Conservation (phyloP, 2,113 vertebrate genomes). For the Puntigrus tetrazona region DNA sequence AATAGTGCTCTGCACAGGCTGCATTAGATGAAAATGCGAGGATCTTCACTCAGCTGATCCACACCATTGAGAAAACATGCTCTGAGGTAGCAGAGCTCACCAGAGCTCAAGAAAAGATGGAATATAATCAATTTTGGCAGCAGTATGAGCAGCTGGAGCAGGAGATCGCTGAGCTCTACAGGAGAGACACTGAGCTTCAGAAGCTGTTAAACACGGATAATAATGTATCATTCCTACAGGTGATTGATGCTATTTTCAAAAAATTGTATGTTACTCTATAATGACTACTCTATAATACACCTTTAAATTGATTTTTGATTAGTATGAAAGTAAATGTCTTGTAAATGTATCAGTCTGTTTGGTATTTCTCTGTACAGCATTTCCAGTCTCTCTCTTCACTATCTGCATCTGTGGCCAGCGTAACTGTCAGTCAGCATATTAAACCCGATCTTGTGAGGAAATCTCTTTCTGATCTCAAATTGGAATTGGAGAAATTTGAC, state of each 20-base stretch:
- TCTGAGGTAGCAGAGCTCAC: neutral
- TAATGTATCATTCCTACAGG: neutral
- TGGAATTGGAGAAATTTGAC: neutral
- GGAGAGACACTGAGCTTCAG: neutral
- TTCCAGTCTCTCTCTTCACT: neutral
- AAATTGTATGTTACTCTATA: neutral
- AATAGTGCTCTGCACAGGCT: neutral
- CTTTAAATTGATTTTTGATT: too few species aligned
- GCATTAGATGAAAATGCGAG: neutral
- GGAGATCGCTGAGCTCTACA: neutral
- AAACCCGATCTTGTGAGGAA: neutral
- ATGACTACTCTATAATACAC: neutral
- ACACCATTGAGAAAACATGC: neutral
- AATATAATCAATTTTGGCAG: neutral
- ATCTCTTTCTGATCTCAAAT: neutral
- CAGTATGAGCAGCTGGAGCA: neutral
- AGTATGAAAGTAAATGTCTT: too few species aligned
- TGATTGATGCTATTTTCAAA: neutral
- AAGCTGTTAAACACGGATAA: neutral
- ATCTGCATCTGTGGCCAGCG: neutral
- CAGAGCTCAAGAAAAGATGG: neutral
- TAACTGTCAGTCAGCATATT: neutral
- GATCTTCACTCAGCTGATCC: neutral
- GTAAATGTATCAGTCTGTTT: neutral
- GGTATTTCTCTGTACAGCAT: neutral